phyloP scores from a whole-genome alignment of 1,140 invertebrate genomes.

The Bombus difficillimus region DNA sequence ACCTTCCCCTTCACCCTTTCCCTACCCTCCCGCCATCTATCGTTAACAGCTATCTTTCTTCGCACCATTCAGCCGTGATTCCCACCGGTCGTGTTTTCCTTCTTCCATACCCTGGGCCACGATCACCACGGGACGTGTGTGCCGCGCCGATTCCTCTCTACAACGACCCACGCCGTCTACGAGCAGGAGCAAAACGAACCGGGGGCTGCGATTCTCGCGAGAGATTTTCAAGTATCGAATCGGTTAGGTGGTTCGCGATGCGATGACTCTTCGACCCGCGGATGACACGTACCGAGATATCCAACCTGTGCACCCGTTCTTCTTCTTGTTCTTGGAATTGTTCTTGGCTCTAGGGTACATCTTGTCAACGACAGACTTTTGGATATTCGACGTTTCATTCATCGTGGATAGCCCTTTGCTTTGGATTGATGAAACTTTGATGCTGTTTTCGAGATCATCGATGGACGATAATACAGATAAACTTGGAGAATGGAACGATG shows the following conservation, averaged over 20 bases:
- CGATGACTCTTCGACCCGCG: not conserved
- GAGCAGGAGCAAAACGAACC: slow-evolving; percentile 33
- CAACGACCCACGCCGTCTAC: slow-evolving; percentile 48
- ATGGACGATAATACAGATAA: not conserved
- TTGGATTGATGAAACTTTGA: not conserved
- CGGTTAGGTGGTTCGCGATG: slow-evolving; percentile 19
- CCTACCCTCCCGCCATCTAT: slow-evolving; percentile 19
- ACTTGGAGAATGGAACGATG: not conserved
- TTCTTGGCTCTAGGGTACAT: not conserved
- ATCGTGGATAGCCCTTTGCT: not conserved
- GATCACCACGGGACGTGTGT: not conserved
- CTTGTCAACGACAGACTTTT: not conserved
- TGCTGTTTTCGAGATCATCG: not conserved
- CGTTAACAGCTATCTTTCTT: slow-evolving; percentile 14
- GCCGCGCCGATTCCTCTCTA: slow-evolving; percentile 51
- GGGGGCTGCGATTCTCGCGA: slow-evolving; percentile 5
- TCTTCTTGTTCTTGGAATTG: not conserved
- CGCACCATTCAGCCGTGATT: not conserved
- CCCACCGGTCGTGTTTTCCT: slow-evolving; percentile 26
- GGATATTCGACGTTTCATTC: not conserved
- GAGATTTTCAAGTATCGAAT: slow-evolving; percentile 50
- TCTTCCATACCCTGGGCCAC: slow-evolving; percentile 23
- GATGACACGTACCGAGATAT: slow-evolving; percentile 1
- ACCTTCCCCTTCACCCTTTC: slow-evolving; percentile 11
- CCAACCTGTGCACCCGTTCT: not conserved